Percentiles rank a stretch among this genome's conserved stretches.
Conservation (phyloP, 2,888 invertebrate species). For the Tenthredo notha region DNA sequence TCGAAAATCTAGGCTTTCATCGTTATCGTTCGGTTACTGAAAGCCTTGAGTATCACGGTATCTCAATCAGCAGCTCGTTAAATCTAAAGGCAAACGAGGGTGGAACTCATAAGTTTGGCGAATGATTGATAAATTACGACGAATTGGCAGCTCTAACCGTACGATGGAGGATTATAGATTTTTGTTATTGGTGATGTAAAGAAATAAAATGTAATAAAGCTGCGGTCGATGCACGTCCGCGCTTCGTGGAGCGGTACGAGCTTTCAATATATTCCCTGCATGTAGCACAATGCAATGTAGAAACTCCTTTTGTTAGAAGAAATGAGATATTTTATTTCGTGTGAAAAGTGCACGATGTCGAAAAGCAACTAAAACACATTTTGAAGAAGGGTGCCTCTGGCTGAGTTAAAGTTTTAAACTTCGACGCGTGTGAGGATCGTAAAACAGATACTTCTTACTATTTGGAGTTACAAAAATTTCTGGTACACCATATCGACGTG, state of each 20-base stretch:
- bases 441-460: conserved; percentile 9
- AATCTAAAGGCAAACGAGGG: conserved; percentile 1
- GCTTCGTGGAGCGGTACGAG: too few relatives aligned
- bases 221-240: neutral
- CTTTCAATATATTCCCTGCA: neutral
- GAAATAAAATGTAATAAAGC: neutral
- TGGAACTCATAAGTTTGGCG: conserved; percentile 7
- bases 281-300: neutral
- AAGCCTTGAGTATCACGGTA: conserved; percentile 15
- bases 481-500: neutral
- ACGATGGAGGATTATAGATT: neutral
- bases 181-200: neutral
- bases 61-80: conserved; percentile 35
- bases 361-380: neutral
- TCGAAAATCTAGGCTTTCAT: conserved; percentile 24
- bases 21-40: conserved; percentile 26
- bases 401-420: conserved; percentile 5
- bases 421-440: conserved; percentile 9
- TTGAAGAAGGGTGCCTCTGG: neutral
- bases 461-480: neutral
- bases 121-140: conserved; percentile 24
- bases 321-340: conserved; percentile 21
- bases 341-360: neutral
- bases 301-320: neutral
- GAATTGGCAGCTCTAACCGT: neutral